phyloP scores from a whole-genome alignment of 2,797 vertebrate species.

The Danio jaintianensis region DNA sequence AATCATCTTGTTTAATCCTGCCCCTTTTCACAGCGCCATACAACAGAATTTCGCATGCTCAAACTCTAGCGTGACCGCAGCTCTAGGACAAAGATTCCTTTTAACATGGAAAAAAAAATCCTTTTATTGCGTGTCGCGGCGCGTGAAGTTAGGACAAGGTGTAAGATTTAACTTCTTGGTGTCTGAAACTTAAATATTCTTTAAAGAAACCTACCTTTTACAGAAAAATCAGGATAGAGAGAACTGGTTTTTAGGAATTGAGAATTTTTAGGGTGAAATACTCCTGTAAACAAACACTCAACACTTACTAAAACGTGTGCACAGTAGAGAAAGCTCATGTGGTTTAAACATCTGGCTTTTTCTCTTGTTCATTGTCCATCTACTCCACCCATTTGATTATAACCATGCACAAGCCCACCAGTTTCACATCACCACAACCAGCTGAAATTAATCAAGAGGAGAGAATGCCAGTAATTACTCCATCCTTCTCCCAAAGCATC shows the following conservation, averaged over 20 bases:
- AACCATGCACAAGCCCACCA: slow-evolving; percentile 21
- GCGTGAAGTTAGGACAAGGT: no score
- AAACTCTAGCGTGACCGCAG: no score
- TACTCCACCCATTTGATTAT: slow-evolving; percentile 48
- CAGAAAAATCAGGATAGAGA: neutral
- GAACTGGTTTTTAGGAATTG: neutral
- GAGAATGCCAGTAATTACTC: slow-evolving; percentile 49
- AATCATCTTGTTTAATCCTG: no score
- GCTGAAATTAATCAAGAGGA: slow-evolving; percentile 12
- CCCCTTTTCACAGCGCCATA: no score
- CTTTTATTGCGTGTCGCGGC: no score
- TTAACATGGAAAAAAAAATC: no score
- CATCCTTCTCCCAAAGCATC: slow-evolving; percentile 22
- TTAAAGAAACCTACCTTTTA: neutral
- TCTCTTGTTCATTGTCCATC: slow-evolving; percentile 35
- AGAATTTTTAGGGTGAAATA: neutral
- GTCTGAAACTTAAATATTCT: no score
- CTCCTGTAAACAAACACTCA: neutral
- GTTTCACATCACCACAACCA: slow-evolving; percentile 51
- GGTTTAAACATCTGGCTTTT: slow-evolving; percentile 34
- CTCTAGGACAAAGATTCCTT: no score
- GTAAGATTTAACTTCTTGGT: no score
- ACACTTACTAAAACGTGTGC: neutral
- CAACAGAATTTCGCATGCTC: no score
- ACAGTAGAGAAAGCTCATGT: neutral